Evolutionary conservation across 2,888 invertebrate genomes (phyloP), one percentile per base, ranked within the genome.

Genomic region (Linnaemya vulpina): DNA sequence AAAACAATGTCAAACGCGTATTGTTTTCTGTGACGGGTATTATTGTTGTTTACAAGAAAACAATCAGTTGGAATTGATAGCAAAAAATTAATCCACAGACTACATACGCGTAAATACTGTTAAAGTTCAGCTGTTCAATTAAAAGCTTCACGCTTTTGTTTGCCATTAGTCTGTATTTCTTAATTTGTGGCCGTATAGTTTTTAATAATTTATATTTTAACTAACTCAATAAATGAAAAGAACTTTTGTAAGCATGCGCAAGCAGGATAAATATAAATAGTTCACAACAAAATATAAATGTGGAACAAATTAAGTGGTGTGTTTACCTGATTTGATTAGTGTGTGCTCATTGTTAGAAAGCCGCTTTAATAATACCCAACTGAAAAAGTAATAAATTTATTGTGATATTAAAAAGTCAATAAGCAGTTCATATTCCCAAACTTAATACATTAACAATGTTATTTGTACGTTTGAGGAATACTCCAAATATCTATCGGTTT

Each of bases 161-260:
- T 65, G 5, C 63, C 73, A 43, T 46, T 20, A 62, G 4, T 53
- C n/a, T 63, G 3, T 9, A 25, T 53, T 74, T 67, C 17, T 25
- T 43, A 62, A 17, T 74, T 68, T 20, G 17, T 49, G 17, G 3
- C 0, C 3, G 74, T 35, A 46, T 25, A 20, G n/a, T 58, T 53
- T 53, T 62, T 46, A 49, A 46, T 58, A 30, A 55, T 68, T 40
- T 5, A 35, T 17, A 30, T 63, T 71, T 75, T 70, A 63, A 40
- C 5, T 63, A 82, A 63, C 3, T 49, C 49, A 49, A 1, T 49
- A 46, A 75, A 38, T 51, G 30, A 40, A 62, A 68, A 11, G 53
- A 67, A 35, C 0, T 68, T 46, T 62, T 75, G 11, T 35, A 74
- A 53, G 35, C 81, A 81, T 75, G 75, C 75, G 70, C 80, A n/a